Percentiles rank a stretch among this genome's conserved stretches.
Evolutionary conservation across 2,888 invertebrate genomes (phyloP).

Genomic region (Pandemis corylana): DNA sequence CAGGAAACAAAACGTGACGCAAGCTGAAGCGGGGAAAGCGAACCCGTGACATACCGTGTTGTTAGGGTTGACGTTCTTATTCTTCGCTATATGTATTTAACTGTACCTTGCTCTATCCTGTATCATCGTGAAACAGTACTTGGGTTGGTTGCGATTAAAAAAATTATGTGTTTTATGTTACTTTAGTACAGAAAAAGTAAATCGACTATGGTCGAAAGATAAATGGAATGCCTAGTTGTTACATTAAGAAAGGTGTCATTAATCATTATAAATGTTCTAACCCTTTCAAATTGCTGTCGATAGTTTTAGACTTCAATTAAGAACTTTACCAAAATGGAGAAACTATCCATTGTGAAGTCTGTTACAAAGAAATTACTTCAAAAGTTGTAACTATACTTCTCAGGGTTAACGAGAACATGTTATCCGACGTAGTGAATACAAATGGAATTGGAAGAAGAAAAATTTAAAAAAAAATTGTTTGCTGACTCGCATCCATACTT

Average conservation of each 20-base stretch:
- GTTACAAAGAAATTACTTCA: too few species aligned
- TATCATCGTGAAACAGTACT: background rate
- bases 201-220: background rate
- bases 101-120: background rate
- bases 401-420: too few species aligned
- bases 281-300: background rate
- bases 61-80: constrained; percentile 22
- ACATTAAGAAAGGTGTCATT: background rate
- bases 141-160: background rate
- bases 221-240: background rate
- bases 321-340: background rate
- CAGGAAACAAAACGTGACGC: constrained; percentile 50
- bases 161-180: background rate
- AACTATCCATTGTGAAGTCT: too few species aligned
- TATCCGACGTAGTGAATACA: too few species aligned
- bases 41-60: constrained; percentile 60
- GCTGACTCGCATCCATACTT: background rate
- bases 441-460: too few species aligned
- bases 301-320: background rate
- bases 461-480: too few species aligned
- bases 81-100: constrained; percentile 3
- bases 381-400: too few species aligned
- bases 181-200: background rate
- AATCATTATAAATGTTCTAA: too few species aligned
- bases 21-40: constrained; percentile 55